Evolutionary conservation across 30 jellyfish, hydroid and myxozoan species (phyloP).

Genomic region (Morbakka virulenta): DNA sequence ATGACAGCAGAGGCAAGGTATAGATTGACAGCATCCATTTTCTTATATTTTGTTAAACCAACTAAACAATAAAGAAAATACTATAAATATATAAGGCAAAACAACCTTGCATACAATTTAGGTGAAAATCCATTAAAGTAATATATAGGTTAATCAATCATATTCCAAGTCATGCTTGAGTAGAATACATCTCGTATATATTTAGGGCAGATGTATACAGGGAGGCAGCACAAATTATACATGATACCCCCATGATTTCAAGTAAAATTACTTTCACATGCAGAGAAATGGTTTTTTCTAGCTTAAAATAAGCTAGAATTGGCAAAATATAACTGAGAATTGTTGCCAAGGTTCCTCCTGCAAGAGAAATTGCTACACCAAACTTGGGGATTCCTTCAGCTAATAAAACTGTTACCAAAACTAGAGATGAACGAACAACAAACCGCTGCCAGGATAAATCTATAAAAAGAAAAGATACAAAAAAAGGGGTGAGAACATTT

Average conservation of each 20-base stretch:
- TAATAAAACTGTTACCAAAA: not conserved
- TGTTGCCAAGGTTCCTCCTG: not conserved
- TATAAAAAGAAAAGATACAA: no score
- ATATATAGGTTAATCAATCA: no score
- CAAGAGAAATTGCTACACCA: not conserved
- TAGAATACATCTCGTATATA: no score
- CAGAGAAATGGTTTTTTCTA: not conserved
- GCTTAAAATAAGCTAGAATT: not conserved
- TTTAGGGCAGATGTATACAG: not conserved
- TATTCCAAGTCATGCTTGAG: no score
- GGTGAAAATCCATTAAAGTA: no score
- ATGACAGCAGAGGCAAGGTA: no score
- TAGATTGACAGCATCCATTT: no score
- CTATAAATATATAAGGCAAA: no score
- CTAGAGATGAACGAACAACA: not conserved
- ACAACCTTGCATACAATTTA: no score
- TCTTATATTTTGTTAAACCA: no score
- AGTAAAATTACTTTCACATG: not conserved
- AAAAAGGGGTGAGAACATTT: no score
- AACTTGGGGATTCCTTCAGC: not conserved
- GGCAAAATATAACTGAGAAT: not conserved
- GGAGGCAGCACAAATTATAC: not conserved
- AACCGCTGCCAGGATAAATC: not conserved
- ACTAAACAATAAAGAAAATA: no score
- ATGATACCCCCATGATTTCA: not conserved